phyloP scores from a whole-genome alignment of 2,797 vertebrate species.

The Semaprochilodus insignis region DNA sequence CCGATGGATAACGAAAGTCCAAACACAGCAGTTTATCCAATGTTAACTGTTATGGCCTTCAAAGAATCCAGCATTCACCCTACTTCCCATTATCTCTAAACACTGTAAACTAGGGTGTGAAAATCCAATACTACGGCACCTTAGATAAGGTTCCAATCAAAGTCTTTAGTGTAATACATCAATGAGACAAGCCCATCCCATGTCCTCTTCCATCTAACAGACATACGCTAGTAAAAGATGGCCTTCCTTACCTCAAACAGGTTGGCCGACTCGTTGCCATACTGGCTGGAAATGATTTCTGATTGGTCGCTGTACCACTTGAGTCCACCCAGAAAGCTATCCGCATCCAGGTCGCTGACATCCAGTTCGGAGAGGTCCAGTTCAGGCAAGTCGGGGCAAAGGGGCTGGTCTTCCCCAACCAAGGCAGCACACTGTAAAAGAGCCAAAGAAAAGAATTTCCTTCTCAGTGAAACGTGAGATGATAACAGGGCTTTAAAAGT shows the following conservation, averaged over 20 bases:
- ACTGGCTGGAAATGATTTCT: slow-evolving; percentile 98
- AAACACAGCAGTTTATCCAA: slow-evolving; percentile 6
- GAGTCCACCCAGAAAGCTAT: slow-evolving; percentile 96
- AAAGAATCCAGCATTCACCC: slow-evolving; percentile 4
- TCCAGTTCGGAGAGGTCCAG: slow-evolving; percentile 99
- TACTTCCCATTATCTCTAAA: slow-evolving; percentile 2
- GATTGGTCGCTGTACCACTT: slow-evolving; percentile 99
- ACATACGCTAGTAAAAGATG: slow-evolving; percentile 13
- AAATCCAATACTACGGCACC: not conserved
- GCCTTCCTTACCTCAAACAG: slow-evolving; percentile 92
- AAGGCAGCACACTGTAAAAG: slow-evolving; percentile 93
- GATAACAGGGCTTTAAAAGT: not conserved
- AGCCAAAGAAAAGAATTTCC: slow-evolving; percentile 12
- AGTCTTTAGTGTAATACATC: slow-evolving; percentile 2
- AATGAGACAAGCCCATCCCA: slow-evolving; percentile 9
- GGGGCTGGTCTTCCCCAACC: slow-evolving; percentile 99
- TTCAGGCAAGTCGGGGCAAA: slow-evolving; percentile 98
- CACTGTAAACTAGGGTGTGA: not conserved
- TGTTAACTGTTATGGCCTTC: slow-evolving; percentile 27
- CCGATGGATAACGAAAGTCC: slow-evolving; percentile 11
- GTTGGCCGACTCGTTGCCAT: slow-evolving; percentile 93
- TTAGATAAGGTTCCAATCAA: slow-evolving; percentile 13
- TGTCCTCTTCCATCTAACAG: slow-evolving; percentile 3
- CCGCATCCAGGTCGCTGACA: slow-evolving; percentile 97
- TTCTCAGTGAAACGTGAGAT: not conserved